A percentile compares a stretch with the other conserved stretches of the same genome.
These are phyloP conservation scores for Halictus ligatus DNA, from an alignment of 2,888 invertebrate genomes.

Conservation along the genomic window DNA sequence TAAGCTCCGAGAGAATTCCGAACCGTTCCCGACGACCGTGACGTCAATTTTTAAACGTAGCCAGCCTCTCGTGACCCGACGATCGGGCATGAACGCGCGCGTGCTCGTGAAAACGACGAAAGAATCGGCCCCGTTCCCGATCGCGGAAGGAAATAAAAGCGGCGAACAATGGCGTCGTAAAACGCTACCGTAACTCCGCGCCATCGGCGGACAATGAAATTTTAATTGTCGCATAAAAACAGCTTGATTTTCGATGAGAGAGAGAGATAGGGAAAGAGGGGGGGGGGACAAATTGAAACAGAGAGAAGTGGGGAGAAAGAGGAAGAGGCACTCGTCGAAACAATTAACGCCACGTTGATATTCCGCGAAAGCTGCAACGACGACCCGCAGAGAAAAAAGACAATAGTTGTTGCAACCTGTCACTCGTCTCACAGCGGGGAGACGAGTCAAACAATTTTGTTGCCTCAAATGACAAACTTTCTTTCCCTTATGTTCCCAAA, in stretches of 20 bases:
- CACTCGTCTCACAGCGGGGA: not conserved
- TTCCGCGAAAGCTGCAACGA: constrained; percentile 1
- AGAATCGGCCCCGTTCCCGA: not conserved
- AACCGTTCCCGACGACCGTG: not conserved
- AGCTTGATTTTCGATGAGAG: not conserved
- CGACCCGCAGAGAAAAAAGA: not conserved
- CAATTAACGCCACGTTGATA: constrained; percentile 24
- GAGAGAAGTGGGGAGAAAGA: not conserved
- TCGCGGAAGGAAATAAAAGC: constrained; percentile 19
- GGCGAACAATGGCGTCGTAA: constrained; percentile 30
- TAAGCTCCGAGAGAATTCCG: not conserved
- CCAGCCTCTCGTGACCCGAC: not conserved
- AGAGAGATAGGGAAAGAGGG: too few species aligned
- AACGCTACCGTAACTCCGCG: constrained; percentile 14
- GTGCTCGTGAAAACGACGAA: not conserved
- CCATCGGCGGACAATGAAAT: constrained; percentile 32
- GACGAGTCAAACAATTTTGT: not conserved
- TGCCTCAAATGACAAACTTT: too few species aligned
- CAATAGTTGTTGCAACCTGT: constrained; percentile 16
- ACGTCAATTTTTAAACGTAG: constrained; percentile 24
- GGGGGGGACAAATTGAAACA: too few species aligned
- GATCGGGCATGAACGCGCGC: not conserved
- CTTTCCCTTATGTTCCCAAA: too few species aligned
- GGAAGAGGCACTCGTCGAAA: constrained; percentile 10
- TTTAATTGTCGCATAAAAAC: constrained; percentile 38